Conservation (phyloP, 2,888 invertebrate species). For the Thysanoteuthis rhombus region DNA sequence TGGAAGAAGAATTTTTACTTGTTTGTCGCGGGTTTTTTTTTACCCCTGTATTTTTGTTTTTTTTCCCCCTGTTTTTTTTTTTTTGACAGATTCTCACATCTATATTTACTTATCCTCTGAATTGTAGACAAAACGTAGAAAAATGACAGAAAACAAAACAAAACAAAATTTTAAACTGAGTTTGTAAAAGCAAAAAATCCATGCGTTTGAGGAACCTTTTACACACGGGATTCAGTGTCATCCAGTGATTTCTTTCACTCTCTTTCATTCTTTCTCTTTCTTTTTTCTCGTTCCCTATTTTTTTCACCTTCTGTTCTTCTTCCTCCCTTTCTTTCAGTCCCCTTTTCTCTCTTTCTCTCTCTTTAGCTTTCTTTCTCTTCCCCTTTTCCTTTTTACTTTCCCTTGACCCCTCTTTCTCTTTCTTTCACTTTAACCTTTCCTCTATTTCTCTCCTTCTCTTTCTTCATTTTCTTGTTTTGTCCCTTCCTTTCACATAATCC, state of each 20-base stretch:
- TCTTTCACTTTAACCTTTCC: background rate
- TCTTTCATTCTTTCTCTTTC: background rate
- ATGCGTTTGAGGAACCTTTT: too few relatives aligned
- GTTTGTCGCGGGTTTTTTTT: background rate
- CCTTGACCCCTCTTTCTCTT: background rate
- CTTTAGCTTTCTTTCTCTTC: background rate
- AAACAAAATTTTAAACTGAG: too few relatives aligned
- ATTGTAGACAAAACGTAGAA: background rate
- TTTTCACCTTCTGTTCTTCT: background rate
- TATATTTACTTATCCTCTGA: background rate
- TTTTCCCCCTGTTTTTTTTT: too few relatives aligned
- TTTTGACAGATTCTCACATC: background rate
- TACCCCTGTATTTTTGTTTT: too few relatives aligned
- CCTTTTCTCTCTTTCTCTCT: background rate
- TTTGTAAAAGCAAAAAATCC: too few relatives aligned
- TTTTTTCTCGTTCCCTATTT: background rate
- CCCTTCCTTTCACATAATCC: too few relatives aligned
- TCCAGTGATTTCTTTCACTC: background rate
- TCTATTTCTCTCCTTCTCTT: background rate
- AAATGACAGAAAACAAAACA: too few relatives aligned
- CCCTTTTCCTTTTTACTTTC: background rate
- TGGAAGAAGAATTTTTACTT: background rate
- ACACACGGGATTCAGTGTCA: too few relatives aligned
- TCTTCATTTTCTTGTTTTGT: background rate
- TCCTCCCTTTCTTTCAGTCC: background rate